These are phyloP conservation scores for Ctenopoma kingsleyae DNA, from an alignment of 2,797 vertebrate genomes.

Conservation along the genomic window DNA sequence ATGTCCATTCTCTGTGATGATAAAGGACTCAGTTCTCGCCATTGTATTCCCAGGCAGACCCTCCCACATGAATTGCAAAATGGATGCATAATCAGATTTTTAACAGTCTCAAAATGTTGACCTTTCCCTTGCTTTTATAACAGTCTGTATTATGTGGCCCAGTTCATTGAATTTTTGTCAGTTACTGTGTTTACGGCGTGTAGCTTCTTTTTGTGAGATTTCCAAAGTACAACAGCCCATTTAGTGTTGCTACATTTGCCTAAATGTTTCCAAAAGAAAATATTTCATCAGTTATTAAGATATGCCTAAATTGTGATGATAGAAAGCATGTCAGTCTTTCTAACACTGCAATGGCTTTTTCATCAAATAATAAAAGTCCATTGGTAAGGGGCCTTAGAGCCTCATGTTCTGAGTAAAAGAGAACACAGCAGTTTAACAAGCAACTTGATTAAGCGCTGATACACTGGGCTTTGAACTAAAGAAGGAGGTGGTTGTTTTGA, in stretches of 20 bases:
- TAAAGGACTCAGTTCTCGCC: conserved; percentile 57
- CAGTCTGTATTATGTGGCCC: conserved; percentile 45
- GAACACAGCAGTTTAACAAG: conserved; percentile 48
- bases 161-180: conserved; percentile 20
- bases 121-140: conserved; percentile 58
- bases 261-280: background rate
- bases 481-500: conserved; percentile 47
- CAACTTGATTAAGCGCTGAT: conserved; percentile 77
- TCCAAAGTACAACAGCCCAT: background rate
- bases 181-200: conserved; percentile 20
- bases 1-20: conserved; percentile 65
- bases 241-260: conserved; percentile 1
- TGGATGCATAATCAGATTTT: conserved; percentile 70
- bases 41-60: conserved; percentile 61
- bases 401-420: conserved; percentile 51
- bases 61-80: conserved; percentile 73
- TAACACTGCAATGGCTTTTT: conserved; percentile 37
- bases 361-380: conserved; percentile 36
- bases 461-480: conserved; percentile 54
- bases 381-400: conserved; percentile 44
- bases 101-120: conserved; percentile 61
- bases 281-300: conserved; percentile 1
- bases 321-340: conserved; percentile 11
- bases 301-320: conserved; percentile 25
- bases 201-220: conserved; percentile 17